Conservation (phyloP, 2,888 invertebrate genomes). For the Gasteruption jaculator region DNA sequence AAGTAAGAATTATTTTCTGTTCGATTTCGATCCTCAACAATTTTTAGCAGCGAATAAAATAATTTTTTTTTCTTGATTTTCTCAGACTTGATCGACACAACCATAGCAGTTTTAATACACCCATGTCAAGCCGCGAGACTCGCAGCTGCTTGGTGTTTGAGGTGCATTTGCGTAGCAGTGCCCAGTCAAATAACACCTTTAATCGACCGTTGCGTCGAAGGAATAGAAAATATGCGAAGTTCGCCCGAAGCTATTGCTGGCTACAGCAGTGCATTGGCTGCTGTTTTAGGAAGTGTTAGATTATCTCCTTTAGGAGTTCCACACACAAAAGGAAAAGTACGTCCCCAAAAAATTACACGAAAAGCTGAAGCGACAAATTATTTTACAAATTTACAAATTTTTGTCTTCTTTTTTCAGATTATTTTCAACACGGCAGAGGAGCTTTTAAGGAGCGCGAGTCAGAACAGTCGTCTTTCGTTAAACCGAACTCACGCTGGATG, state of each 20-base stretch:
- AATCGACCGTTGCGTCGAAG: slow-evolving; percentile 83
- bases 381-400: background rate
- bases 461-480: slow-evolving; percentile 90
- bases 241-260: slow-evolving; percentile 88
- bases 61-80: too few relatives aligned
- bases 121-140: slow-evolving; percentile 90
- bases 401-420: slow-evolving; percentile 49
- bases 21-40: slow-evolving; percentile 1
- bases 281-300: slow-evolving; percentile 86
- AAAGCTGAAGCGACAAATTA: background rate
- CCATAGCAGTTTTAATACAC: slow-evolving; percentile 82
- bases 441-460: slow-evolving; percentile 89
- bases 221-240: slow-evolving; percentile 83
- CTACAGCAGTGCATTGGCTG: slow-evolving; percentile 90
- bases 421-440: slow-evolving; percentile 98
- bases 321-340: slow-evolving; percentile 91
- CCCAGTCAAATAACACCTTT: slow-evolving; percentile 93
- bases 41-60: too few relatives aligned
- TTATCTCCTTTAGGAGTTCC: slow-evolving; percentile 91
- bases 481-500: slow-evolving; percentile 97
- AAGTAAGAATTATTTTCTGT: slow-evolving; percentile 53
- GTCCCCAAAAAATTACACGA: too few relatives aligned
- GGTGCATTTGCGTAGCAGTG: slow-evolving; percentile 88
- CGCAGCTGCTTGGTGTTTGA: slow-evolving; percentile 91
- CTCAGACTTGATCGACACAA: slow-evolving; percentile 70